Percentiles rank a stretch among this genome's conserved stretches.
phyloP scores from a whole-genome alignment of 1,140 invertebrate genomes.

The Drosophila ogumai region DNA sequence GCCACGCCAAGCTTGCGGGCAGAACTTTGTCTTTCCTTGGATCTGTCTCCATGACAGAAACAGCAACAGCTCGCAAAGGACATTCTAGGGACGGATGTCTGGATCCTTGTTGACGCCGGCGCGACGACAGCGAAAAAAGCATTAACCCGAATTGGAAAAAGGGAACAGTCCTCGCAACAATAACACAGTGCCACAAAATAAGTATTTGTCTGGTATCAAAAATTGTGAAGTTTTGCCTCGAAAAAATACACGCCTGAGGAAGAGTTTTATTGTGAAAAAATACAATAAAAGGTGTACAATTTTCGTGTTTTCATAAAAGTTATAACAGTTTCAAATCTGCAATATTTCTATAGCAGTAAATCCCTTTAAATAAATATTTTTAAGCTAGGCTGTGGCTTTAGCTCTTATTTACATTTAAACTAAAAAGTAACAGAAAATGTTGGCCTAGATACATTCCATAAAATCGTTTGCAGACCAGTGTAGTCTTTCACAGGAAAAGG shows the following conservation, averaged over 20 bases:
- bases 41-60: slow-evolving; percentile 1
- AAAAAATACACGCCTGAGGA: neutral
- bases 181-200: slow-evolving; percentile 13
- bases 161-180: slow-evolving; percentile 25
- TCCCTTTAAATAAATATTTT: neutral
- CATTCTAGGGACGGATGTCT: slow-evolving; percentile 11
- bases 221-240: neutral
- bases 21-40: slow-evolving; percentile 53
- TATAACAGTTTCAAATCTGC: too few species aligned
- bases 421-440: neutral
- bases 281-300: neutral
- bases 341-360: neutral
- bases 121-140: slow-evolving; percentile 79
- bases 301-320: neutral
- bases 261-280: neutral
- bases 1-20: slow-evolving; percentile 10
- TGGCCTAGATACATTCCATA: neutral
- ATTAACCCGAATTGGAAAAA: slow-evolving; percentile 77
- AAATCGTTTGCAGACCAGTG: slow-evolving; percentile 10
- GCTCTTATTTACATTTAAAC: neutral
- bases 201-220: neutral
- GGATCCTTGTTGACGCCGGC: slow-evolving; percentile 56
- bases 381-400: neutral
- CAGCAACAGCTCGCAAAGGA: slow-evolving; percentile 60
- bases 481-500: slow-evolving; percentile 9